Percentiles rank a stretch among this genome's conserved stretches.
Evolutionary conservation across 2,888 invertebrate species (phyloP).

Genomic region (Luperina nickerlii): DNA sequence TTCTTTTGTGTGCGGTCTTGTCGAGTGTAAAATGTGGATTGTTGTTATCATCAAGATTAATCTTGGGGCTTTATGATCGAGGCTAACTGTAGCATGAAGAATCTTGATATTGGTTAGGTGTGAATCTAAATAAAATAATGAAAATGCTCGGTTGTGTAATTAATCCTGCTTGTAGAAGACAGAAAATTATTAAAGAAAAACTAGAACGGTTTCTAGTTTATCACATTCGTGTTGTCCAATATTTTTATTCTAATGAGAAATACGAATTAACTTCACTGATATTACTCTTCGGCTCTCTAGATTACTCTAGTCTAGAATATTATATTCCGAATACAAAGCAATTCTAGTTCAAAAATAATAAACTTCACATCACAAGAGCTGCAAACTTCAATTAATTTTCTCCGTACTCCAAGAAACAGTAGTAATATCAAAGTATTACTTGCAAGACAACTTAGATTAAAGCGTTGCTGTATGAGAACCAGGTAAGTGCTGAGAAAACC

Average conservation of each 20-base stretch:
- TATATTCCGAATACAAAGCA: neutral
- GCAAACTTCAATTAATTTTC: constrained; percentile 52
- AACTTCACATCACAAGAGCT: constrained; percentile 11
- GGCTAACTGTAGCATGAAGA: neutral
- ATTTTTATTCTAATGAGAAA: neutral
- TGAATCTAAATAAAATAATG: neutral
- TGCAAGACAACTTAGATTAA: constrained; percentile 50
- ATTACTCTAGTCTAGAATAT: constrained; percentile 1
- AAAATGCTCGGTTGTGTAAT: neutral
- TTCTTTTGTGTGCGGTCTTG: constrained; percentile 1
- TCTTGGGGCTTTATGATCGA: neutral
- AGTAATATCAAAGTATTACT: constrained; percentile 42
- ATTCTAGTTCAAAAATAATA: constrained; percentile 35
- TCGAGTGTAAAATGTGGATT: neutral
- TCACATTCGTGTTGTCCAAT: neutral
- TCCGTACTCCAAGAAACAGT: constrained; percentile 31
- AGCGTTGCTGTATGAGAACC: constrained; percentile 30
- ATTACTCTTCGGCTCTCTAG: neutral
- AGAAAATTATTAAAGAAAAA: neutral
- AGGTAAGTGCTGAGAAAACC: constrained; percentile 28
- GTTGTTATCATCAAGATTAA: neutral
- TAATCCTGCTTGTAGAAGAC: neutral
- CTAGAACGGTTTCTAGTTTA: neutral
- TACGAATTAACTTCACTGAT: neutral
- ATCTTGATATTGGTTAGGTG: neutral